These are phyloP conservation scores for Watersipora subatra DNA, from an alignment of 1,140 invertebrate species.

Conservation along the genomic window DNA sequence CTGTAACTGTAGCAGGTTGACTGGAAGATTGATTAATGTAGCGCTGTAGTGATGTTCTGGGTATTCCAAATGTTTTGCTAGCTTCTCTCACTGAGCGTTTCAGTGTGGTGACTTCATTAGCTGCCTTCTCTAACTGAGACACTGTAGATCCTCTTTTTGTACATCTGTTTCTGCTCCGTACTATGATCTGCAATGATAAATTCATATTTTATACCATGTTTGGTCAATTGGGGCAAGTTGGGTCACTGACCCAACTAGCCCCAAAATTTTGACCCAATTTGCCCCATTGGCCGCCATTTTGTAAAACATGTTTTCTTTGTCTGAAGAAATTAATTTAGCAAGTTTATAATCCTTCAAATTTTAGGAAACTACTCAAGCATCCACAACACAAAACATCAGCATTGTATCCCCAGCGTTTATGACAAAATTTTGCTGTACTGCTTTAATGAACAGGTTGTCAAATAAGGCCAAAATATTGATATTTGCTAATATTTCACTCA, in stretches of 20 bases:
- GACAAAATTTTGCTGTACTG: background rate
- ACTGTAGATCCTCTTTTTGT: background rate
- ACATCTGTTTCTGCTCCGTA: background rate
- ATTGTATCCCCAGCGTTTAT: background rate
- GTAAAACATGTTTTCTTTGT: background rate
- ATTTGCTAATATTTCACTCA: background rate
- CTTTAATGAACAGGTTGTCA: background rate
- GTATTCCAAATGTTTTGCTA: background rate
- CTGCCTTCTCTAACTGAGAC: background rate
- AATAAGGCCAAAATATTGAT: background rate
- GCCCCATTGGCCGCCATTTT: background rate
- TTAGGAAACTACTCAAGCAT: background rate
- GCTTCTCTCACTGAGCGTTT: background rate
- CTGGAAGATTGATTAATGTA: background rate
- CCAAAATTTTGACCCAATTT: background rate
- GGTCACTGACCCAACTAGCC: background rate
- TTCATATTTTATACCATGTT: background rate
- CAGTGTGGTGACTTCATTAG: background rate
- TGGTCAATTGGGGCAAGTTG: background rate
- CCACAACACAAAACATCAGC: background rate
- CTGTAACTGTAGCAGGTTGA: background rate
- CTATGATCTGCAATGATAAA: background rate
- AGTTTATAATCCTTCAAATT: background rate
- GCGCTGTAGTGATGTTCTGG: background rate
- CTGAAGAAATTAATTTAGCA: background rate